Conservation (phyloP, 2,888 invertebrate species). For the Drosophila birchii region DNA sequence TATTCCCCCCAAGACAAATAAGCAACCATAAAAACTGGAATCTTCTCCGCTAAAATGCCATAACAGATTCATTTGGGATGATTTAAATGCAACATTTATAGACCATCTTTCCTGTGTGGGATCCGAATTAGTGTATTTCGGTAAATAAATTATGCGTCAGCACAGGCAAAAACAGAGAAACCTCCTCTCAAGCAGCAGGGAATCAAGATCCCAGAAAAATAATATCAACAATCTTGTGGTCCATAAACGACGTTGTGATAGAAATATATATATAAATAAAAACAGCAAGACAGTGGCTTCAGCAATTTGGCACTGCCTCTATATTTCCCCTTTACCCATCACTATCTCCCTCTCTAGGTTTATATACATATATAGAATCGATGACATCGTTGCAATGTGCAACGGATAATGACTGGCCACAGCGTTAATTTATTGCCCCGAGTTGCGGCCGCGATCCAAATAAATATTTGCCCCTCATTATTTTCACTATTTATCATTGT, state of each 20-base stretch:
- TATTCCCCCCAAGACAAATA: slow-evolving; percentile 5
- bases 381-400: slow-evolving; percentile 43
- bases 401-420: slow-evolving; percentile 33
- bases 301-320: slow-evolving; percentile 25
- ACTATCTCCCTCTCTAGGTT: background rate
- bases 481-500: slow-evolving; percentile 44
- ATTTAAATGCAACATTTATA: slow-evolving; percentile 24
- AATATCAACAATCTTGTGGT: slow-evolving; percentile 14
- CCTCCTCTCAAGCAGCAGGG: slow-evolving; percentile 30
- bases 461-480: slow-evolving; percentile 39
- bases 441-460: slow-evolving; percentile 28
- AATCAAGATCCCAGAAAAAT: background rate
- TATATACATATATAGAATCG: slow-evolving; percentile 3
- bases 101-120: slow-evolving; percentile 27
- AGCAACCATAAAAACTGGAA: background rate
- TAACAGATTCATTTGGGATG: slow-evolving; percentile 19
- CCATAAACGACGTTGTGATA: slow-evolving; percentile 14
- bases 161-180: slow-evolving; percentile 46
- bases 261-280: slow-evolving; percentile 10
- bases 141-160: slow-evolving; percentile 65
- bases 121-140: slow-evolving; percentile 13
- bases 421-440: slow-evolving; percentile 33
- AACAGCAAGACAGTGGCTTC: slow-evolving; percentile 27
- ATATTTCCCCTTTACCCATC: background rate
- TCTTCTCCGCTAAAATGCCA: slow-evolving; percentile 4